A percentile compares a stretch with the other conserved stretches of the same genome.
These are phyloP conservation scores for pig (Sus scrofa) DNA, from an alignment of 2,113 vertebrate species.

Conservation along the genomic window DNA sequence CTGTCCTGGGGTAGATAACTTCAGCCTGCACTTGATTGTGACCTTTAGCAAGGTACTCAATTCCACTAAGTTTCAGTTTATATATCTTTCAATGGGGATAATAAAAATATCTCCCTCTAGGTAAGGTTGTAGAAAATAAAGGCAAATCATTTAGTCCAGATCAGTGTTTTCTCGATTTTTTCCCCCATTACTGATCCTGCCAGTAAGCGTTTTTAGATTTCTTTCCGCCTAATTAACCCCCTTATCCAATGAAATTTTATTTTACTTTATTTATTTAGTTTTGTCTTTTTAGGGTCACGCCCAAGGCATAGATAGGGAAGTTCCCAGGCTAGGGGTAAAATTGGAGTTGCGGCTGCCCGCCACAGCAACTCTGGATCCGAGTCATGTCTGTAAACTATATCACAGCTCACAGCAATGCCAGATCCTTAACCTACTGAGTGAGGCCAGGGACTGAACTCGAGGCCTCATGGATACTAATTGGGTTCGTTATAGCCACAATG, in stretches of 20 bases:
- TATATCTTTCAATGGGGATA: conserved; percentile 24
- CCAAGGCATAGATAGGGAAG: no score
- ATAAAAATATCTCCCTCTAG: background rate
- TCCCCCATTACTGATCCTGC: background rate
- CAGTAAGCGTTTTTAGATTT: background rate
- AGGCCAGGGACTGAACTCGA: no score
- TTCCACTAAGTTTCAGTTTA: background rate
- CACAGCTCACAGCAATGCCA: no score
- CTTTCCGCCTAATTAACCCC: background rate
- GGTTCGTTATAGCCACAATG: no score
- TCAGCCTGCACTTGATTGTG: background rate
- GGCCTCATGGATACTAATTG: no score
- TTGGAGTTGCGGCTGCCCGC: no score
- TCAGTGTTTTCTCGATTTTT: conserved; percentile 4
- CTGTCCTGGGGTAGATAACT: background rate
- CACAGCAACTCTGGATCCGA: no score
- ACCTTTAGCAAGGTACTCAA: background rate
- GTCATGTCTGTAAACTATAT: no score
- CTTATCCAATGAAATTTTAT: background rate
- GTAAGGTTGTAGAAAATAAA: background rate
- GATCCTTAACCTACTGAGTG: no score
- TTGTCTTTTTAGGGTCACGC: no score
- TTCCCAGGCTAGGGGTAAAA: no score
- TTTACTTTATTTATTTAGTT: no score
- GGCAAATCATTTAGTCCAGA: background rate